Conservation (phyloP, 1,140 invertebrate genomes). For the Drosophila athabasca region DNA sequence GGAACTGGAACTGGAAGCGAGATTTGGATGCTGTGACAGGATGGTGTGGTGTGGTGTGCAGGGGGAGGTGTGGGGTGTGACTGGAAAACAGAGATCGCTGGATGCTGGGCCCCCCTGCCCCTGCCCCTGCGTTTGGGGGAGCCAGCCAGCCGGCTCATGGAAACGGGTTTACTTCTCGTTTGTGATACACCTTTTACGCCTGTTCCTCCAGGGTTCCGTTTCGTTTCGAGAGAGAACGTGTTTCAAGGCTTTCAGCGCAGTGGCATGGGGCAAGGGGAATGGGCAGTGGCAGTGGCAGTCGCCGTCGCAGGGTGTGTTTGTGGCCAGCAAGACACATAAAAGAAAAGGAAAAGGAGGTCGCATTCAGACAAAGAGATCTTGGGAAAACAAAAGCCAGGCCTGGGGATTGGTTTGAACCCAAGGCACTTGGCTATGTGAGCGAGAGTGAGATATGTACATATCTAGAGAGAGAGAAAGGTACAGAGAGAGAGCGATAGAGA, state of each 20-base stretch:
- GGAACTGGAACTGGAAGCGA: not conserved
- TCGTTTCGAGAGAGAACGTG: constrained; percentile 59
- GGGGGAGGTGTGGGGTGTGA: not conserved
- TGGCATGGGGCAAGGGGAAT: no score
- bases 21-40: not conserved
- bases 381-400: constrained; percentile 16
- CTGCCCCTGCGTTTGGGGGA: constrained; percentile 29
- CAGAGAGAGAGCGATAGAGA: constrained; percentile 8
- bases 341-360: constrained; percentile 77
- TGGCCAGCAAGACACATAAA: constrained; percentile 24
- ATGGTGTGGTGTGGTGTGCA: not conserved
- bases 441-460: not conserved
- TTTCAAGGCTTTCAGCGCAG: constrained; percentile 62
- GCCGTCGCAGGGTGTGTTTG: constrained; percentile 45
- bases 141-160: constrained; percentile 14
- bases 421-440: not conserved
- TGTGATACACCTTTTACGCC: constrained; percentile 54
- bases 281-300: no score
- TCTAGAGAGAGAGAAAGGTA: not conserved
- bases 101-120: constrained; percentile 24
- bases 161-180: constrained; percentile 56
- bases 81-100: constrained; percentile 9
- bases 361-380: constrained; percentile 24
- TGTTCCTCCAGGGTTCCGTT: constrained; percentile 40
- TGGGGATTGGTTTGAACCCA: constrained; percentile 53